Evolutionary conservation across 1,140 invertebrate species (phyloP), one percentile per base, ranked within the genome.

Genomic region (Teleogryllus occipitalis): DNA sequence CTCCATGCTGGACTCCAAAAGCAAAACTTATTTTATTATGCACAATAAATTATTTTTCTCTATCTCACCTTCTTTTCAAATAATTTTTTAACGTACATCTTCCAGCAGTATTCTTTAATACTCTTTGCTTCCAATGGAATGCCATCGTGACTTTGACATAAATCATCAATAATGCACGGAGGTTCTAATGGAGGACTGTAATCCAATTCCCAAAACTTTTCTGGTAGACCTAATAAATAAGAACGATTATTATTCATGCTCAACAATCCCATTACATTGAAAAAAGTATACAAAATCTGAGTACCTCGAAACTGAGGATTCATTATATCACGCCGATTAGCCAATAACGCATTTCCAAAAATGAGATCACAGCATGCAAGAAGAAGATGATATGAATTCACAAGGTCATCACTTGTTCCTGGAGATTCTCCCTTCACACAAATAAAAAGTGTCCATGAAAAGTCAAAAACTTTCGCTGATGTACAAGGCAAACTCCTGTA

Each of bases 311-410:
- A 97, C 76, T 91, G 88, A 78, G 91, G 89, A 88, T 97, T 98
- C 0, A 98, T 87, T 78, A 99, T 88, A 86, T 97, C 96, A 84
- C 90, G 92, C 78, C 95, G 88, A 82, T 93, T 92, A 76, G 93
- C 90, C 82, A 96, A 86, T 74, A 97, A 87, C 80, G 93, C 94
- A 88, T 98, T 98, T 79, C 89, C 91, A 87, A 93, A 98, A 76
- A 98, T 91, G 84, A 97, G 91, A 88, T 99, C 97, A 82, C 97
- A 91, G 85, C 95, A 97, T 80, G 94, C 94, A 49, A 98, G 86
- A 27, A 99, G 88, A 12, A 98, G 87, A 86, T 98, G 96, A 84
- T 96, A 97, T 75, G 96, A 98, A 85, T 96, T 97, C 0, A 99
- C 96, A 81, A 99, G 87, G 88, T 98, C 97, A 86, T 97, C 93